Conservation (phyloP, 2,888 invertebrate species). For the Cremastobaeus sp. region DNA sequence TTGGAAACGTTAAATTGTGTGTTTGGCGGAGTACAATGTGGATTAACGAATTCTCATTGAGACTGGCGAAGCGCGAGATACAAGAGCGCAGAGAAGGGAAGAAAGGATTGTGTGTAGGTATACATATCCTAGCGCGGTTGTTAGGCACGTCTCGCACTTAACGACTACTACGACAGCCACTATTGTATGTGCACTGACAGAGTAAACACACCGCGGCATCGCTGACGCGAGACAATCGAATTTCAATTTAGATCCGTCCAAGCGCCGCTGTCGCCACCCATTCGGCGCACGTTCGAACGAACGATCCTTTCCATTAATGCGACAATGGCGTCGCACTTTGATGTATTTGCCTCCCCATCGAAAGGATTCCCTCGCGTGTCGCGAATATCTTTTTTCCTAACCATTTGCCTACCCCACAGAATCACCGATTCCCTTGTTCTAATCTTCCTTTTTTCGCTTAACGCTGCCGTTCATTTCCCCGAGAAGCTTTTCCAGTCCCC, state of each 20-base stretch:
- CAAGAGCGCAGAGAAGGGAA: conserved; percentile 39
- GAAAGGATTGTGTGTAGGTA: conserved; percentile 39
- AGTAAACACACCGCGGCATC: conserved; percentile 65
- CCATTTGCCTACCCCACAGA: conserved; percentile 54
- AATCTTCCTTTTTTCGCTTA: conserved; percentile 31
- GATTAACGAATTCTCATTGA: conserved; percentile 54
- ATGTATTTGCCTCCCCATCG: conserved; percentile 69
- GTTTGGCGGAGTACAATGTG: conserved; percentile 41
- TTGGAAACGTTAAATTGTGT: conserved; percentile 51
- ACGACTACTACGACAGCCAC: conserved; percentile 58
- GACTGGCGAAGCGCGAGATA: conserved; percentile 40
- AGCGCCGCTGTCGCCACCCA: conserved; percentile 67
- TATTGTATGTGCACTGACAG: conserved; percentile 58
- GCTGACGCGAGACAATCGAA: conserved; percentile 73
- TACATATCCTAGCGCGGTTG: conserved; percentile 49
- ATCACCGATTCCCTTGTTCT: conserved; percentile 14
- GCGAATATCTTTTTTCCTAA: conserved; percentile 62
- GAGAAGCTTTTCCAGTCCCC: background rate
- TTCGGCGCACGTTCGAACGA: conserved; percentile 72
- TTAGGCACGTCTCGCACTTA: conserved; percentile 59
- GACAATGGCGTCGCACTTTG: conserved; percentile 73
- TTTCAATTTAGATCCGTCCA: conserved; percentile 75
- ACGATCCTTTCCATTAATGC: conserved; percentile 77
- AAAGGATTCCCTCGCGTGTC: conserved; percentile 58
- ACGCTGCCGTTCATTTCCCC: background rate